Conservation (phyloP, 2,888 invertebrate genomes). For the Tenthredo livida region DNA sequence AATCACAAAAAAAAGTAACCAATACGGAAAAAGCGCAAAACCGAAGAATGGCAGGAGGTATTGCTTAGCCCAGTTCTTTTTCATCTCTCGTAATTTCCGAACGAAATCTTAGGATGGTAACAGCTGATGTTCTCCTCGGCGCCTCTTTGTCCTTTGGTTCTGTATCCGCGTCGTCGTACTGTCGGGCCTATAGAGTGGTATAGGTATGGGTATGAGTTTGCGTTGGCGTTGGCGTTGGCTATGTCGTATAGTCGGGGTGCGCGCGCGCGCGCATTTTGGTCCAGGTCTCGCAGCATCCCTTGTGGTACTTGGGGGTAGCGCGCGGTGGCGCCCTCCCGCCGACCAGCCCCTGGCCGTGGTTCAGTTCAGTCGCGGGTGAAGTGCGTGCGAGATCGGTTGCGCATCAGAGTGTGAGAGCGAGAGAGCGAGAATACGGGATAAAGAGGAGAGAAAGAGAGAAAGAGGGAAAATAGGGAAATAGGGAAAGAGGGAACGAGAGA, state of each 20-base stretch:
- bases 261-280: conserved; percentile 27
- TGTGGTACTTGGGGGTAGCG: conserved; percentile 54
- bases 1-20: background rate
- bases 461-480: background rate
- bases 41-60: background rate
- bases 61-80: background rate
- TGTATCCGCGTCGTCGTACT: background rate
- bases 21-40: background rate
- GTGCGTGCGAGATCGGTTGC: conserved; percentile 72
- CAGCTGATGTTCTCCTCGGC: conserved; percentile 79
- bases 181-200: background rate
- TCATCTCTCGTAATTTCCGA: conserved; percentile 82
- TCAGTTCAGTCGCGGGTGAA: conserved; percentile 72
- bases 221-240: background rate
- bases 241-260: too few species aligned
- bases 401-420: conserved; percentile 31
- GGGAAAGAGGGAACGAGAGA: background rate
- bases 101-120: conserved; percentile 28
- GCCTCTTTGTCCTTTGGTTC: conserved; percentile 77
- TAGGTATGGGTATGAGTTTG: background rate
- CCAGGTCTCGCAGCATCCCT: conserved; percentile 50
- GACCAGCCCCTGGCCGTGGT: conserved; percentile 58
- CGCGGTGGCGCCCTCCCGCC: conserved; percentile 67
- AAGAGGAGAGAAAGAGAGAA: background rate
- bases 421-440: background rate